Evolutionary conservation across 2,797 vertebrate genomes (phyloP).

Genomic region (Perdix hodgsoniae): DNA sequence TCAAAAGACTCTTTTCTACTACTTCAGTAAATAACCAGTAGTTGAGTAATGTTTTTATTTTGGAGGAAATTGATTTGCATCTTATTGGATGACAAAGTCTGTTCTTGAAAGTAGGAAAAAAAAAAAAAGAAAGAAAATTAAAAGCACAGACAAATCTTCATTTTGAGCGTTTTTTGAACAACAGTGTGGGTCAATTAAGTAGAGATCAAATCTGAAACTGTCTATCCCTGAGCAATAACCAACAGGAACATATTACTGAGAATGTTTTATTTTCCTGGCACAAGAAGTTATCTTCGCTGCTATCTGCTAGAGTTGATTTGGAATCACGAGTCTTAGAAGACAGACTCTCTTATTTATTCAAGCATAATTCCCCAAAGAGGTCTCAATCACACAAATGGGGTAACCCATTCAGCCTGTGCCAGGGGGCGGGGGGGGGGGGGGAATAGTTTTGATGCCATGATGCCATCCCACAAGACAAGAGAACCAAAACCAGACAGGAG

Average conservation of each 20-base stretch:
- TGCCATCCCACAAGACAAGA: not conserved
- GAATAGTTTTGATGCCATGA: not conserved
- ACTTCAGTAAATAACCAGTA: not conserved
- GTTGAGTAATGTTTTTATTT: not conserved
- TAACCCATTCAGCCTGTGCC: not conserved
- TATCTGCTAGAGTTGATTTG: slow-evolving; percentile 53
- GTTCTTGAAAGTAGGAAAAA: not conserved
- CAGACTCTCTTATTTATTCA: slow-evolving; percentile 33
- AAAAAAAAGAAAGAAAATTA: not conserved
- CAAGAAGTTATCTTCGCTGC: slow-evolving; percentile 37
- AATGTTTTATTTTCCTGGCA: slow-evolving; percentile 61
- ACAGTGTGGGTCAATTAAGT: not conserved
- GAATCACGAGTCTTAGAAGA: slow-evolving; percentile 18
- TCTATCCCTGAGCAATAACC: slow-evolving; percentile 47
- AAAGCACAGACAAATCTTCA: not conserved
- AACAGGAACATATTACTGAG: slow-evolving; percentile 52
- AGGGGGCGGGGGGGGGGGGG: not conserved
- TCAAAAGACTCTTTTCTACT: not conserved
- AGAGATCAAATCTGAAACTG: not conserved
- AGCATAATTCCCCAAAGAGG: not conserved
- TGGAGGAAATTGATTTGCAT: not conserved
- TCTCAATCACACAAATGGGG: not conserved
- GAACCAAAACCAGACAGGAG: slow-evolving; percentile 1
- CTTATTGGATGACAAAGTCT: not conserved
- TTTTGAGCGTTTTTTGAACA: slow-evolving; percentile 35